Evolutionary conservation across 2,888 invertebrate genomes (phyloP).

Genomic region (Sphaeridia pumilis): DNA sequence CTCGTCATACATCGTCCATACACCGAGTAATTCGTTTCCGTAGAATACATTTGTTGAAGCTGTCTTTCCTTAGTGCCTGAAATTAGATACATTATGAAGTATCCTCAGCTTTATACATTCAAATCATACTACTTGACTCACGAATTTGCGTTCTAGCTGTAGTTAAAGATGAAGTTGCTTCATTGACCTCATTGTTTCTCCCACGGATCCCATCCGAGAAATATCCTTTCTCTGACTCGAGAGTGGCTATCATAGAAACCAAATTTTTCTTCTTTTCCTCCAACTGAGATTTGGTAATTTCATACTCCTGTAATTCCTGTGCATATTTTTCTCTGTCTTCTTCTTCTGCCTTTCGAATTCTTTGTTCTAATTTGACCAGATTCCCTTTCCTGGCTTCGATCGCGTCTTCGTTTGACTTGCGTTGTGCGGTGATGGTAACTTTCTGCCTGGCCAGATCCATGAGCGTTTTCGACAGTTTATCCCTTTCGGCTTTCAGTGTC

Average conservation of each 20-base stretch:
- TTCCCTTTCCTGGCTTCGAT: background rate
- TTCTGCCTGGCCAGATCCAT: too few species aligned
- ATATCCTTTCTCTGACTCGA: conserved; percentile 2
- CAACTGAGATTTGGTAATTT: conserved; percentile 4
- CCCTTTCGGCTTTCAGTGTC: too few species aligned
- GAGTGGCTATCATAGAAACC: background rate
- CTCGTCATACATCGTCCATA: conserved; percentile 25
- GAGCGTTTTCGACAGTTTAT: too few species aligned
- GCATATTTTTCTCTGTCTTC: conserved; percentile 4
- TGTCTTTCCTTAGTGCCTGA: conserved; percentile 9
- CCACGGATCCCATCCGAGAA: background rate
- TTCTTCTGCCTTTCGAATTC: background rate
- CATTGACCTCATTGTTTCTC: conserved; percentile 3
- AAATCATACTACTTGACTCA: background rate
- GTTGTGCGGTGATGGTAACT: too few species aligned
- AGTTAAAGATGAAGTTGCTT: background rate
- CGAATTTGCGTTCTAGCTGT: too few species aligned
- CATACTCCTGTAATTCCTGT: conserved; percentile 1
- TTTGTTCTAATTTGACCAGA: background rate
- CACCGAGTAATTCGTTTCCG: conserved; percentile 17
- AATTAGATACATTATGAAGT: background rate
- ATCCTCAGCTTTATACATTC: background rate
- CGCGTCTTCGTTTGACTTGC: too few species aligned
- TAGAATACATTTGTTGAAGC: conserved; percentile 8
- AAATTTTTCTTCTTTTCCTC: background rate